These are phyloP conservation scores for Perodicticus potto DNA, from an alignment of 2,797 vertebrate genomes.

Conservation along the genomic window DNA sequence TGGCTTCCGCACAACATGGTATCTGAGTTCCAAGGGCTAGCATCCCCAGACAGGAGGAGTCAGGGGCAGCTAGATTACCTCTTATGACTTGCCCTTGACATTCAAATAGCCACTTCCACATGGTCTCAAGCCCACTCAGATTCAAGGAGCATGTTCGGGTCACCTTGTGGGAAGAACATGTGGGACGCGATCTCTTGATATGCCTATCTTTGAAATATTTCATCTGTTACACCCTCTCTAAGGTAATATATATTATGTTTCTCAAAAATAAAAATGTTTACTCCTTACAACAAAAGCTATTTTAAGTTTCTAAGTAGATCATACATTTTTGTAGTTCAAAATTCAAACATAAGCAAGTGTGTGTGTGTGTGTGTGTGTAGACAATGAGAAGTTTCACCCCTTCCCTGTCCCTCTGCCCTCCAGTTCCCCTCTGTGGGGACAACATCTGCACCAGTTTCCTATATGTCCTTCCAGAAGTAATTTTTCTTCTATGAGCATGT, in stretches of 20 bases:
- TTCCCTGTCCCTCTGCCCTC: neutral
- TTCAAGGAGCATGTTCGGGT: neutral
- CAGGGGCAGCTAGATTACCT: neutral
- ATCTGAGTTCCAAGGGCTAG: neutral
- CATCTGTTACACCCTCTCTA: neutral
- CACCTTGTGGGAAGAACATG: neutral
- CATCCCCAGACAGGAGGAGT: neutral
- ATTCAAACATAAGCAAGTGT: neutral
- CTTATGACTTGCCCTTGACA: neutral
- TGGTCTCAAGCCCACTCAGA: neutral
- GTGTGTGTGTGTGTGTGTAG: neutral
- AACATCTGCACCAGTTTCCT: neutral
- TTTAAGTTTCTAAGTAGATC: constrained; percentile 21
- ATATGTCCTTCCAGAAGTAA: neutral
- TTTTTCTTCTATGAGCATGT: constrained; percentile 1
- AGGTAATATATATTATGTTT: neutral
- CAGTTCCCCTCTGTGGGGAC: neutral
- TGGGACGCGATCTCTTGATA: neutral
- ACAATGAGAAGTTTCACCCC: neutral
- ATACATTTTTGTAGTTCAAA: neutral
- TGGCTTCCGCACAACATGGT: neutral
- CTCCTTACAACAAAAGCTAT: neutral
- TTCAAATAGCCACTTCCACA: neutral
- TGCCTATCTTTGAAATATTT: neutral
- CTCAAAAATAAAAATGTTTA: constrained; percentile 21